Percentiles rank a stretch among this genome's conserved stretches.
Evolutionary conservation across 2,113 vertebrate species (phyloP).

Genomic region (Melanostigma gelatinosum): DNA sequence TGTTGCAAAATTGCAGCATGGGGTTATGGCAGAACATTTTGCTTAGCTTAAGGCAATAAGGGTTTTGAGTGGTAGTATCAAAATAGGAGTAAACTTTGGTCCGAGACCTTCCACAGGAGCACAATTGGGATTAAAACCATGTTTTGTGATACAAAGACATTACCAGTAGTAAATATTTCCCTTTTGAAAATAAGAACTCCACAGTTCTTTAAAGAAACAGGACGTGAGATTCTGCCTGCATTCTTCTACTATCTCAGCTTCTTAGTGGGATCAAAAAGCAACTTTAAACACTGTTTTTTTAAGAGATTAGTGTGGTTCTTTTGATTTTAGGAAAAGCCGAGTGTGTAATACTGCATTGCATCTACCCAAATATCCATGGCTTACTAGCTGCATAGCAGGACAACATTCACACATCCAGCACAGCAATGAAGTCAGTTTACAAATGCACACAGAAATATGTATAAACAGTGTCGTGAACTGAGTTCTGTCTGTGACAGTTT

Average conservation of each 20-base stretch:
- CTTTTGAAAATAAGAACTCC: slow-evolving; percentile 24
- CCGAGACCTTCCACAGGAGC: slow-evolving; percentile 65
- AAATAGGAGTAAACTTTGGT: slow-evolving; percentile 72
- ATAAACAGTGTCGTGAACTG: slow-evolving; percentile 54
- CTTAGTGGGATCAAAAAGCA: slow-evolving; percentile 24
- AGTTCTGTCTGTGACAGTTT: slow-evolving; percentile 21
- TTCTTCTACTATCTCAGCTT: slow-evolving; percentile 14
- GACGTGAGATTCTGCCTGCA: not conserved
- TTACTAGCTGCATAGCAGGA: slow-evolving; percentile 49
- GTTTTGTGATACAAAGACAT: slow-evolving; percentile 41
- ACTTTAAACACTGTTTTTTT: slow-evolving; percentile 28
- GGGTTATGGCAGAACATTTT: slow-evolving; percentile 43
- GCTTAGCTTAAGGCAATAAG: slow-evolving; percentile 67
- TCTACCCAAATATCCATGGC: slow-evolving; percentile 42
- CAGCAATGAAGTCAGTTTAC: slow-evolving; percentile 63
- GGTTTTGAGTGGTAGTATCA: slow-evolving; percentile 48
- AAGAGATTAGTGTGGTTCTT: slow-evolving; percentile 62
- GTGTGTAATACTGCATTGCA: slow-evolving; percentile 44
- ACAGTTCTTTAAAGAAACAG: slow-evolving; percentile 12
- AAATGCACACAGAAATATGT: slow-evolving; percentile 58
- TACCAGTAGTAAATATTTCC: slow-evolving; percentile 12
- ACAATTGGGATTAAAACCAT: slow-evolving; percentile 36
- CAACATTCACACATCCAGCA: slow-evolving; percentile 64
- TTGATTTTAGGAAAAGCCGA: slow-evolving; percentile 35
- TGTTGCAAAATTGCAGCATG: slow-evolving; percentile 33